Base-by-base conservation (phyloP, 92 coral and sea anemone genomes). In the Palythoa caribaeorum region DNA sequence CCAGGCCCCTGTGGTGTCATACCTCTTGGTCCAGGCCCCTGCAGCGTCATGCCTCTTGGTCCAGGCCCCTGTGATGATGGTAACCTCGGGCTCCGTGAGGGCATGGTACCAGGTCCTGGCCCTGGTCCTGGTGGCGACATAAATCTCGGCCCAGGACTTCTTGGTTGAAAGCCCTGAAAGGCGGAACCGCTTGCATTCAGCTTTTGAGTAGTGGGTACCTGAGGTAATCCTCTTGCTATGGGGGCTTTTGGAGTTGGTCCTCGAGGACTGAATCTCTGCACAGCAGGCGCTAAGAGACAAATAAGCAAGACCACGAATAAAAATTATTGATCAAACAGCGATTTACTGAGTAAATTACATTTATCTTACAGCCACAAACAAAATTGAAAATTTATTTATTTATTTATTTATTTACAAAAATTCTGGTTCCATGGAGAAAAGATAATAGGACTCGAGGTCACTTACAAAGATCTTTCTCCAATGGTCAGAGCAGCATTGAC, bases 151-250 rank as follows among this genome's bases (percentile, higher is more conserved):
- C 75, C 75, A 70, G 75, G 75, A 70, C 1, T 70, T 38, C 47
- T 35, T 35, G 75, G 47, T 2, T 70, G 75, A 70, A 70, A 70
- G 47, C 75, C 75, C 75, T 70, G 75, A 36, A 70, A 70, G 7
- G 75, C 48, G 11, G 44, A 35, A 70, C 75, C 75, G 0, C 75
- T 70, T 13, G 47, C 1, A 15, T 70, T 70, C 9, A 35, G 5
- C 75, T 11, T 35, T 70, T 70, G 75, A 20, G 70, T 1, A 63
- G 75, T 15, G 75, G 44, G 39, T 38, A 15, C 15, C 14, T 70
- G 75, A 35, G 75, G 75, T 36, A 35, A 38, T 38, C 48, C 75
- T 35, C 75, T 3, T 3, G 35, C 20, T n/a, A 10, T 21, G 21
- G 70, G 3, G 17, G 28, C 70, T 63, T 63, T 47, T 9, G 75